Base-by-base conservation (phyloP, 2,797 vertebrate species). In the Lepus oiostolus region DNA sequence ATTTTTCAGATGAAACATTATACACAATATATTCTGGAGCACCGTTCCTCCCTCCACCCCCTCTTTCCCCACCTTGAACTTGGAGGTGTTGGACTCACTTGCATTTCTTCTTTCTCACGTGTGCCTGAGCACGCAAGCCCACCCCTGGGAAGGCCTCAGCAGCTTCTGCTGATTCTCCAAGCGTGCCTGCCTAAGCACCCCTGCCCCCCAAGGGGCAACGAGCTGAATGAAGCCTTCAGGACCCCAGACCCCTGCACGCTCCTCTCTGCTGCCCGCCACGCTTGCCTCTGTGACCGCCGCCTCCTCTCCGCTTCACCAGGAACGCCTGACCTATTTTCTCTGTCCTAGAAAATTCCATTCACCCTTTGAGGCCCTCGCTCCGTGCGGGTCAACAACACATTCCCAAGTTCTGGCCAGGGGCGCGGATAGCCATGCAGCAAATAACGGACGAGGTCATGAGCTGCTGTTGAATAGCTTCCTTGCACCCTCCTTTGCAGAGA, bases 181-280 rank as follows among this genome's bases (percentile, higher is more conserved):
- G 28, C 2, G 38, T 13, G 32, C 9, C 2, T 58, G 30, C 81
- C 30, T 84, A 21, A 32, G 70, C 13, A 4, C 35, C 17, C n/a
- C 54, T 16, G 54, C 24, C 30, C 10, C 2, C 0, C 3, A 71
- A 76, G 35, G 38, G 19, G 63, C 62, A 19, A 42, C 2, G 12
- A 2, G 38, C 14, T 32, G 10, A 8, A 17, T n/a, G 9, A 10
- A 5, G 10, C 19, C 50, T 4, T 8, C 35, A 60, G 63, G 47
- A 24, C 72, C 26, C 7, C 17, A 50, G 30, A 7, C 8, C 14
- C 7, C 42, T 32, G 22, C n/a, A 16, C 12, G 8, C 13, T 35
- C 42, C 17, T 63, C 32, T 32, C 30, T 0, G 0, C 14, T 8
- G 6, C 7, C 21, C 4, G 24, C 13, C 4, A 21, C 0, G 14